phyloP scores from a whole-genome alignment of 1,140 invertebrate species.

The Pseudomyrmex concolor region DNA sequence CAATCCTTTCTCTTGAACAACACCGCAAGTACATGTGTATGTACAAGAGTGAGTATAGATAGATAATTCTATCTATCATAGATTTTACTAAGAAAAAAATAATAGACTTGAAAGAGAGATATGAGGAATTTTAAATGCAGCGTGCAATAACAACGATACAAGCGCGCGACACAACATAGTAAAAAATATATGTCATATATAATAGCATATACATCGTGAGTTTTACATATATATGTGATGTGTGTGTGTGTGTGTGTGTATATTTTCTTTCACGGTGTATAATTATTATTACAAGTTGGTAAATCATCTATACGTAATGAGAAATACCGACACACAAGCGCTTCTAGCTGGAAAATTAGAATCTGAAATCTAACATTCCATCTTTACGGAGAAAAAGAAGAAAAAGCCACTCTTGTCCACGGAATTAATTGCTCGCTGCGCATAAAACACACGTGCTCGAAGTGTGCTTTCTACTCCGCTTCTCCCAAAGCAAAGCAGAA shows the following conservation, averaged over 20 bases:
- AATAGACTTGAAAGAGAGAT: neutral
- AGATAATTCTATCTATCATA: too few relatives aligned
- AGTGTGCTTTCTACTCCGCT: constrained; percentile 29
- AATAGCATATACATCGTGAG: neutral
- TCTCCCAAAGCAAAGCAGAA: neutral
- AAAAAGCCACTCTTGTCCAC: neutral
- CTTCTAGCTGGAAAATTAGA: constrained; percentile 19
- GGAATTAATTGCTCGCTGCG: constrained; percentile 26
- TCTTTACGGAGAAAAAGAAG: neutral
- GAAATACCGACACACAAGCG: neutral
- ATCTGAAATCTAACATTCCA: constrained; percentile 11
- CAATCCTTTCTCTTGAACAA: neutral
- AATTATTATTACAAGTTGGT: constrained; percentile 4
- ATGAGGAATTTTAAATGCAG: too few relatives aligned
- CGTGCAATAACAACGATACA: neutral
- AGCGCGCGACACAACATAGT: neutral
- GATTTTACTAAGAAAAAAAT: too few relatives aligned
- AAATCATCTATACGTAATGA: constrained; percentile 4
- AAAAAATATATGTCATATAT: neutral
- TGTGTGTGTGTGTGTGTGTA: too few relatives aligned
- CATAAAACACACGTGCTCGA: neutral
- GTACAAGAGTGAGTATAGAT: too few relatives aligned
- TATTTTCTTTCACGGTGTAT: neutral
- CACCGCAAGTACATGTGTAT: too few relatives aligned
- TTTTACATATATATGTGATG: neutral